Evolutionary conservation across 2,888 invertebrate species (phyloP), one percentile per base, ranked within the genome.

Genomic region (Sclerodermus sp.): DNA sequence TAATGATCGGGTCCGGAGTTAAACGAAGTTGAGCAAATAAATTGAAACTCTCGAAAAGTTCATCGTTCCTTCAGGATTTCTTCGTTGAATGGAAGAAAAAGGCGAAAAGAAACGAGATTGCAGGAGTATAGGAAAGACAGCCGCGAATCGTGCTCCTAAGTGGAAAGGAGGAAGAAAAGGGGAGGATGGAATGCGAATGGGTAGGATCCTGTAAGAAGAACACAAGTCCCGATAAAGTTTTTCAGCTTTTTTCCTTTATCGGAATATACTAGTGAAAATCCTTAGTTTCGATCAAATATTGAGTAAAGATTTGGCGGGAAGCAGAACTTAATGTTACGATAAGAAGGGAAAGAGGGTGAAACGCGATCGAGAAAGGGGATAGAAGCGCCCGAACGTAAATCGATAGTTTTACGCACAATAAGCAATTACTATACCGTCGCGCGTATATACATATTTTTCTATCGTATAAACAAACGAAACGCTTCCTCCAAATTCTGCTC

Each of bases 161-260:
- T n/a, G 17, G 23, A 23, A 17, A 12, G 9, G 30, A 14, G 14
- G 1, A 31, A 18, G 10, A 29, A n/a, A 31, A 30, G 4, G 14
- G 42, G 18, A 8, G 23, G 12, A 18, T 4, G 16, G 30, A 14
- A 32, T 1, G 17, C 42, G 10, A 29, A 9, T 16, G 14, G 4
- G 16, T 30, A 32, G 32, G 32, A 29, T 16, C 8, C 23, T 4
- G 12, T 16, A 32, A 30, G 16, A 31, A 42, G 32, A 31, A 42
- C 42, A 12, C 34, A 16, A 17, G 17, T 42, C 42, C 17, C 16
- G 30, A 42, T 29, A 42, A 42, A 42, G 31, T 42, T 42, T 42
- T 17, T 18, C 30, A 18, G 14, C 12, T 39, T 42, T 42, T 31
- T 42, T 15, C 4, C n/a, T 3, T 23, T 23, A 23, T 23, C 23